Evolutionary conservation across 2,113 vertebrate genomes (phyloP).

Genomic region (Tichodroma muraria): DNA sequence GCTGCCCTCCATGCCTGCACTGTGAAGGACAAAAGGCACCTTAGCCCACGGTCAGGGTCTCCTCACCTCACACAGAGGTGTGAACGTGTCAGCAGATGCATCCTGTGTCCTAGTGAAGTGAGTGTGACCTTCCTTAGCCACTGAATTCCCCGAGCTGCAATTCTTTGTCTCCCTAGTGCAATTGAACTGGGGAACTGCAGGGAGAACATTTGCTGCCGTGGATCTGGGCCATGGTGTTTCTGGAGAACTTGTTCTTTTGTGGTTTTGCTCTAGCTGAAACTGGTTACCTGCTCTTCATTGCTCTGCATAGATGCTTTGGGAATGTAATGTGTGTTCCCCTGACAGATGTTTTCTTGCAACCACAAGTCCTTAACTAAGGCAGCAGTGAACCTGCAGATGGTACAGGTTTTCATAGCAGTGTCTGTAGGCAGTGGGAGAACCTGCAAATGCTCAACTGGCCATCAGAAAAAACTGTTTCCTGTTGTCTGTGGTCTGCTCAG

Average conservation of each 20-base stretch:
- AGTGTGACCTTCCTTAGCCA: not conserved
- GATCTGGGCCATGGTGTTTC: not conserved
- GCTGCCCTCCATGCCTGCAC: not conserved
- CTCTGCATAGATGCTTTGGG: not conserved
- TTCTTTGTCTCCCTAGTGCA: not conserved
- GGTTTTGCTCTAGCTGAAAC: not conserved
- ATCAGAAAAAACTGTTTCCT: not conserved
- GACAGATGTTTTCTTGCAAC: not conserved
- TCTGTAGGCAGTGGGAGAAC: not conserved
- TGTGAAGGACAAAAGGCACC: not conserved
- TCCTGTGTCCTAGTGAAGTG: not conserved
- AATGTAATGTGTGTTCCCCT: not conserved
- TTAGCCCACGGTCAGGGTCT: not conserved
- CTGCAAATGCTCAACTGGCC: not conserved
- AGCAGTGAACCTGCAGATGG: not conserved
- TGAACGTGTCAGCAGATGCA: rapidly evolving
- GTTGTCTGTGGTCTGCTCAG: not conserved
- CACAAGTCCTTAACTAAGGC: not conserved
- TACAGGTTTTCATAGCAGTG: not conserved
- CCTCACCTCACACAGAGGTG: not conserved
- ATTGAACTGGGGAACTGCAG: not conserved
- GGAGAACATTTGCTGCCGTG: not conserved
- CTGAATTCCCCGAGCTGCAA: rapidly evolving
- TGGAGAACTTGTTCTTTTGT: not conserved
- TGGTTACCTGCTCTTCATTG: not conserved